Evolutionary conservation across 1,140 invertebrate species (phyloP).

Genomic region (Zaprionus camerounensis): DNA sequence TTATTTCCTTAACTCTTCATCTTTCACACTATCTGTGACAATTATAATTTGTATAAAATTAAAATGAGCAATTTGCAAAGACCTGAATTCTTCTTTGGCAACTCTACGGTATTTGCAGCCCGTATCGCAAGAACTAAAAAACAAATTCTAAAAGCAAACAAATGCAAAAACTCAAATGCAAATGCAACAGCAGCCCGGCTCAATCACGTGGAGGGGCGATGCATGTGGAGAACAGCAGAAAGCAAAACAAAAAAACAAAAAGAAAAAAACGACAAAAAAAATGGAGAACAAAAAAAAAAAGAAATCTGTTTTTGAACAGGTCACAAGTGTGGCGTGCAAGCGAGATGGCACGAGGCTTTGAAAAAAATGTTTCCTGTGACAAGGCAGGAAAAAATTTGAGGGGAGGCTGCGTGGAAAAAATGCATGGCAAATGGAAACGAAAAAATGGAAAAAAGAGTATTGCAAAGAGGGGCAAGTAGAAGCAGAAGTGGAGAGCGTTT

Average conservation of each 20-base stretch:
- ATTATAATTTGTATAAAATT: background rate
- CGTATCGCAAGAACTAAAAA: slow-evolving; percentile 49
- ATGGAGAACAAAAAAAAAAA: slow-evolving; percentile 19
- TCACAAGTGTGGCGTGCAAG: slow-evolving; percentile 62
- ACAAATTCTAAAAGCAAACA: slow-evolving; percentile 73
- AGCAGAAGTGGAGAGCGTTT: slow-evolving; percentile 17
- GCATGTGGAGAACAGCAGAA: slow-evolving; percentile 36
- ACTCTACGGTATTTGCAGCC: slow-evolving; percentile 52
- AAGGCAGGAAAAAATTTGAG: slow-evolving; percentile 62
- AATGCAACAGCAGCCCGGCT: slow-evolving; percentile 41
- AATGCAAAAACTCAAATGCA: slow-evolving; percentile 61
- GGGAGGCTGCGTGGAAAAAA: slow-evolving; percentile 74
- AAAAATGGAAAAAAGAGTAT: slow-evolving; percentile 49
- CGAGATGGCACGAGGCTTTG: slow-evolving; percentile 59
- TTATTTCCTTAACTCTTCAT: too few relatives aligned
- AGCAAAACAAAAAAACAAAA: slow-evolving; percentile 56
- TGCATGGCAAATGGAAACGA: slow-evolving; percentile 72
- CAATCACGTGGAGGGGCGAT: slow-evolving; percentile 29
- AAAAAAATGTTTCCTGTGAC: slow-evolving; percentile 77
- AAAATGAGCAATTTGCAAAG: slow-evolving; percentile 58
- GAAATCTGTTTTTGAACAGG: slow-evolving; percentile 67
- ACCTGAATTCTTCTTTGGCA: slow-evolving; percentile 73
- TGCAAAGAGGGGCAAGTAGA: slow-evolving; percentile 23
- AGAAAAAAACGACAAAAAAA: slow-evolving; percentile 34
- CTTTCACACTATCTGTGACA: too few relatives aligned